Evolutionary conservation across 1,140 invertebrate genomes (phyloP).

Genomic region (Drosophila orosa): DNA sequence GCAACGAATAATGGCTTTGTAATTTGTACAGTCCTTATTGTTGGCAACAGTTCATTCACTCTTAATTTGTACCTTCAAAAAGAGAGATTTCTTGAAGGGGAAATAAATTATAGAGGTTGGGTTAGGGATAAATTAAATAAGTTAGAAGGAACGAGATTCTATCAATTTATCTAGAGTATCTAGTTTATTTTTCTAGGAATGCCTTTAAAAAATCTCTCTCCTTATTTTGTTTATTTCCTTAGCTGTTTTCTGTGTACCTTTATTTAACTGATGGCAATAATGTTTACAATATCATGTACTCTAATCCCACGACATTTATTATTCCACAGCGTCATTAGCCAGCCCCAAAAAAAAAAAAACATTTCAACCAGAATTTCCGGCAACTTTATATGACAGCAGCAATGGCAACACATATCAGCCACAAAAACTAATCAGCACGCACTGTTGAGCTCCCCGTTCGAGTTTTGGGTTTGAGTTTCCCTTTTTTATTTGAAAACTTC

Average conservation of each 20-base stretch:
- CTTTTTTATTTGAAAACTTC: conserved; percentile 64
- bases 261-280: background rate
- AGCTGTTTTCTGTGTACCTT: background rate
- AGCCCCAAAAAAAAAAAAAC: background rate
- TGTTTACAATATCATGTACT: background rate
- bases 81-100: background rate
- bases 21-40: conserved; percentile 13
- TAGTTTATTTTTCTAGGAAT: background rate
- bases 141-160: no score
- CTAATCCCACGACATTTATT: conserved; percentile 1
- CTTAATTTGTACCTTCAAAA: conserved; percentile 6
- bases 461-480: conserved; percentile 26
- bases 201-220: background rate
- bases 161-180: background rate
- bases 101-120: background rate
- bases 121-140: background rate
- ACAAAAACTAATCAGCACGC: conserved; percentile 71
- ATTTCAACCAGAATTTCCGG: conserved; percentile 4
- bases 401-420: conserved; percentile 35
- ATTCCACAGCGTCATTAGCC: conserved; percentile 7
- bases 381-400: conserved; percentile 30
- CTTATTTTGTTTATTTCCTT: background rate
- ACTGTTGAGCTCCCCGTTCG: conserved; percentile 31
- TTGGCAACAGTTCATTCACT: conserved; percentile 16
- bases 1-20: conserved; percentile 13